These are phyloP conservation scores for Dasypus novemcinctus DNA, from an alignment of 2,113 vertebrate genomes.

Conservation along the genomic window DNA sequence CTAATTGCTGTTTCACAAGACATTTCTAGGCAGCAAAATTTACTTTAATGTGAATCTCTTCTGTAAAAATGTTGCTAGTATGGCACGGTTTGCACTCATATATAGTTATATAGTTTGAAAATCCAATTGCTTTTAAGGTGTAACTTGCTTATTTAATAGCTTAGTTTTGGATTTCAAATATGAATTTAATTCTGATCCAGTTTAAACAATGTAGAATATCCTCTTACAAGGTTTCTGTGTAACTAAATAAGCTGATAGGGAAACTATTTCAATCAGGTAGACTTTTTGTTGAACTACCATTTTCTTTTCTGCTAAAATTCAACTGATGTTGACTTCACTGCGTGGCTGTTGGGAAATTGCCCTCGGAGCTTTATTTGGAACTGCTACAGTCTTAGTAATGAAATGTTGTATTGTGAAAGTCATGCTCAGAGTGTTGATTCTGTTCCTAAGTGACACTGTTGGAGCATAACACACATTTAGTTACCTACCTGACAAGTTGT, in stretches of 20 bases:
- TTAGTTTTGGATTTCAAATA: neutral
- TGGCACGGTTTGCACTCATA: neutral
- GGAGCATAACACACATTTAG: constrained; percentile 62
- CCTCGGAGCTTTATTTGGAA: constrained; percentile 60
- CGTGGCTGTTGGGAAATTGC: constrained; percentile 56
- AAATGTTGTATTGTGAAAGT: constrained; percentile 67
- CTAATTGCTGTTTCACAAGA: neutral
- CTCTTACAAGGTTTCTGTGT: neutral
- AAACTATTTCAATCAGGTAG: neutral
- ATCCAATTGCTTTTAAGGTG: constrained; percentile 4
- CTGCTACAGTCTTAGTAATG: constrained; percentile 12
- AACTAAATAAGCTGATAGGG: neutral
- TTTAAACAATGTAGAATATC: neutral
- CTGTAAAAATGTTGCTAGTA: neutral
- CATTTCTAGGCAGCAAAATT: neutral
- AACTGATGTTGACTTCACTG: constrained; percentile 35
- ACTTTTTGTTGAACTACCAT: constrained; percentile 37
- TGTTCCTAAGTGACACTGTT: constrained; percentile 61
- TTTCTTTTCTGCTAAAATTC: constrained; percentile 60
- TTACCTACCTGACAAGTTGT: constrained; percentile 72
- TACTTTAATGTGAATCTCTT: neutral
- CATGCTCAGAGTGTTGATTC: constrained; percentile 39
- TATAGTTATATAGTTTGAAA: neutral
- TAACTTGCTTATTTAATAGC: neutral
- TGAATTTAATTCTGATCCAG: neutral